A percentile compares a stretch with the other conserved stretches of the same genome.
Evolutionary conservation across 1,140 invertebrate genomes (phyloP).

Genomic region (Mercenaria mercenaria): DNA sequence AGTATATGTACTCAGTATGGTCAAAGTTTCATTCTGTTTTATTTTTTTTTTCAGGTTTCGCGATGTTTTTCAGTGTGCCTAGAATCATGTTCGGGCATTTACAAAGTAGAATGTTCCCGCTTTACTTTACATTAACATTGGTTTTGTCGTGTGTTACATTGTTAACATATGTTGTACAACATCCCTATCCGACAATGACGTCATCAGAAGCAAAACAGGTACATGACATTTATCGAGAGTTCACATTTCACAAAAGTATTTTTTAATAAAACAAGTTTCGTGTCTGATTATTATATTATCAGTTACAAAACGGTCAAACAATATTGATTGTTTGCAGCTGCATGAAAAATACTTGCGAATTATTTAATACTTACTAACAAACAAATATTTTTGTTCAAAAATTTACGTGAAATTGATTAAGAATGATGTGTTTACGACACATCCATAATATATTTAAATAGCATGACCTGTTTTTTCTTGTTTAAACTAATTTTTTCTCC

Average conservation of each 20-base stretch:
- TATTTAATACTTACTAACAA: background rate
- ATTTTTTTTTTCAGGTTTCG: constrained; percentile 43
- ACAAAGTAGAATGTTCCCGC: constrained; percentile 55
- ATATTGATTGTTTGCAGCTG: background rate
- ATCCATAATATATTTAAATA: no score
- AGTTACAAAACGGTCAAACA: no score
- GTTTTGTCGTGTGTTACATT: constrained; percentile 48
- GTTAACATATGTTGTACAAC: constrained; percentile 23
- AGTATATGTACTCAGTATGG: background rate
- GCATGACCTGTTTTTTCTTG: no score
- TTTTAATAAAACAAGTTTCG: background rate
- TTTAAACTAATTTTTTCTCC: no score
- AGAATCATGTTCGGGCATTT: constrained; percentile 47
- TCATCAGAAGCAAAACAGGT: constrained; percentile 44
- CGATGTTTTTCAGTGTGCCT: constrained; percentile 59
- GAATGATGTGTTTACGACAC: no score
- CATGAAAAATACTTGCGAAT: background rate
- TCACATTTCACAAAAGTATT: no score
- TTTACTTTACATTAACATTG: constrained; percentile 47
- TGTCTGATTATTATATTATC: background rate
- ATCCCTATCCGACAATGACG: constrained; percentile 19
- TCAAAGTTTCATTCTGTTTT: background rate
- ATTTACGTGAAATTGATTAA: no score
- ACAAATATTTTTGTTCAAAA: no score
- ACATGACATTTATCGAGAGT: no score